Evolutionary conservation across 1,140 invertebrate species (phyloP).

Genomic region (Formica exsecta): DNA sequence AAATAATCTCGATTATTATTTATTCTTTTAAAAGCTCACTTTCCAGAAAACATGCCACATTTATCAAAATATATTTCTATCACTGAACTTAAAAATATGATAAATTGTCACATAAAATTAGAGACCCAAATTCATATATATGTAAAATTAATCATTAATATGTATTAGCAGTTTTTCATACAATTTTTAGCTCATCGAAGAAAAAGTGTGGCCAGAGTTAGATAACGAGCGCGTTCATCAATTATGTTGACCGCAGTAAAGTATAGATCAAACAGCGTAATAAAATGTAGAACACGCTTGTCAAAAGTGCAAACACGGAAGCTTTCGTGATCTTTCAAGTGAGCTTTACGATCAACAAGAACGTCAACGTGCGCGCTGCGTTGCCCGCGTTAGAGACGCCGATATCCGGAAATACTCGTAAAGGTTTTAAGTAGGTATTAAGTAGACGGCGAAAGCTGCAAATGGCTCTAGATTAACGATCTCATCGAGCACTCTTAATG

Average conservation of each 20-base stretch:
- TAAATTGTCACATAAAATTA: not conserved
- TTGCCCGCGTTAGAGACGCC: not conserved
- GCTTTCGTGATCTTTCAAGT: conserved; percentile 31
- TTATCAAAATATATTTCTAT: not conserved
- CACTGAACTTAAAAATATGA: not conserved
- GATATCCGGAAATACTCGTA: conserved; percentile 69
- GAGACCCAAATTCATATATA: not conserved
- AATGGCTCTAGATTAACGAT: conserved; percentile 74
- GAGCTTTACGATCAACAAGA: conserved; percentile 56
- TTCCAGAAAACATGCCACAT: not conserved
- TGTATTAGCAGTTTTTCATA: not conserved
- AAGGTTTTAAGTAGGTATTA: conserved; percentile 66
- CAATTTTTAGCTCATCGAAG: not conserved
- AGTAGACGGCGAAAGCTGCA: conserved; percentile 55
- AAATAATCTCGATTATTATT: not conserved
- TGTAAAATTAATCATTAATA: not conserved
- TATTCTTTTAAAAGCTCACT: not conserved
- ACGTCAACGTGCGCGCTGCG: not conserved
- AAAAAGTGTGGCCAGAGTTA: not conserved
- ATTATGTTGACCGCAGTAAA: conserved; percentile 1
- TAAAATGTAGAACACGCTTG: conserved; percentile 27
- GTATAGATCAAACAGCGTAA: not conserved
- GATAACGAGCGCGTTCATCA: conserved; percentile 11
- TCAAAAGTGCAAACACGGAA: not conserved
- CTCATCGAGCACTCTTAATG: conserved; percentile 72